Evolutionary conservation across 2,888 invertebrate species (phyloP).

Genomic region (Agrilus cyanescens): DNA sequence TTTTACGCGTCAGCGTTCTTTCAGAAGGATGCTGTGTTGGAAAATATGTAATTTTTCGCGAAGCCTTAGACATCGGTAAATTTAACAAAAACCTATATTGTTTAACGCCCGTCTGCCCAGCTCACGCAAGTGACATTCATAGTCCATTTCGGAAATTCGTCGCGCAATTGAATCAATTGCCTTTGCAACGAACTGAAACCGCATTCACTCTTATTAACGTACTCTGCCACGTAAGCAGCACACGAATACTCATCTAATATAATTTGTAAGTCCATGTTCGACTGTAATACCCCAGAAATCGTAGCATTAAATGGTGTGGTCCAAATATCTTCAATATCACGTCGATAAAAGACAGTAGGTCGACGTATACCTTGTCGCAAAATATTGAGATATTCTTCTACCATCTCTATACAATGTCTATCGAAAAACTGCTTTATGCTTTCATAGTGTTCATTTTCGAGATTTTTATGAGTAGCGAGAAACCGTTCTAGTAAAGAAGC

Average conservation of each 20-base stretch:
- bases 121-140: conserved; percentile 19
- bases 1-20: too few species aligned
- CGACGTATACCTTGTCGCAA: conserved; percentile 16
- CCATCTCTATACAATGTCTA: conserved; percentile 13
- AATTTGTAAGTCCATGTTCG: conserved; percentile 30
- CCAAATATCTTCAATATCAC: conserved; percentile 32
- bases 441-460: conserved; percentile 13
- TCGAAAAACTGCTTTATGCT: conserved; percentile 16
- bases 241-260: conserved; percentile 32
- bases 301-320: conserved; percentile 30
- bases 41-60: conserved; percentile 22
- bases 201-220: conserved; percentile 29
- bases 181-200: conserved; percentile 26
- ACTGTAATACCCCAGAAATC: conserved; percentile 22
- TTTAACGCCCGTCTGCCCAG: conserved; percentile 24
- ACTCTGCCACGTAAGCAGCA: too few species aligned
- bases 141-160: conserved; percentile 26
- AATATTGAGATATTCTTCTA: conserved; percentile 20
- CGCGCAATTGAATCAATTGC: conserved; percentile 21
- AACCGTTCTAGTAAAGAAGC: too few species aligned
- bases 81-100: conserved; percentile 27
- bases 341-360: too few species aligned
- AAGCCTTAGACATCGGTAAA: conserved; percentile 29
- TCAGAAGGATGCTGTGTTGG: too few species aligned
- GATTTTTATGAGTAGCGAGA: conserved; percentile 9